phyloP scores from a whole-genome alignment of 2,797 vertebrate genomes.

The Channallabes apus region DNA sequence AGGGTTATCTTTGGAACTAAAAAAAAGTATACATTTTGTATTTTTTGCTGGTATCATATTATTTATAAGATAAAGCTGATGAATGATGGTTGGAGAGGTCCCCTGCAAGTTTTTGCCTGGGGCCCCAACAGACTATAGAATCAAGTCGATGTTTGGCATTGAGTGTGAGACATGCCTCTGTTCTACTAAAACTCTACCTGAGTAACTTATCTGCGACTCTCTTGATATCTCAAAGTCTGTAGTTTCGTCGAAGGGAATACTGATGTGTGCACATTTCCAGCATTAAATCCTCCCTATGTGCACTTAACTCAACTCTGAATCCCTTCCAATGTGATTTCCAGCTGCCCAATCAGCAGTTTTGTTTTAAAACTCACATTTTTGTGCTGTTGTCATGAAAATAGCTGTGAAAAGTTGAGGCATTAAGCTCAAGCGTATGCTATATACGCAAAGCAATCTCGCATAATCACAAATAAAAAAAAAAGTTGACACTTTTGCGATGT shows the following conservation, averaged over 20 bases:
- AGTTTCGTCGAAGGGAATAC: background rate
- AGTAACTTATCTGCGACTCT: background rate
- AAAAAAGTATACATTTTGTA: too few species aligned
- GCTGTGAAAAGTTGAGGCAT: background rate
- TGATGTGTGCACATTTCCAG: background rate
- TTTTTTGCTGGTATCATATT: too few species aligned
- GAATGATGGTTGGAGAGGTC: too few species aligned
- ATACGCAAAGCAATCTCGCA: background rate
- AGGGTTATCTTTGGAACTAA: too few species aligned
- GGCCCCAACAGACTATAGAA: too few species aligned
- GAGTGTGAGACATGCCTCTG: background rate
- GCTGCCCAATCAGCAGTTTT: constrained; percentile 12
- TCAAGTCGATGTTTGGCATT: background rate
- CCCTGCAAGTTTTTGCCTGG: too few species aligned
- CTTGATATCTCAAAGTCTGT: background rate
- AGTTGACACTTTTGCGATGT: background rate
- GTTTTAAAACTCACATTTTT: constrained; percentile 14
- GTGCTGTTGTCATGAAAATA: constrained; percentile 1
- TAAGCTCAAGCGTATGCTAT: background rate
- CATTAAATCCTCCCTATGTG: constrained; percentile 1
- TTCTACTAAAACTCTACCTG: background rate
- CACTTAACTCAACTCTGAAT: background rate
- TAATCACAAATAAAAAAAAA: background rate
- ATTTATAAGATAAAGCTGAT: too few species aligned
- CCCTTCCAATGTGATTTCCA: background rate